Conservation (phyloP, 35 echinoderm and acorn worm species). For the Eucidaris tribuloides region DNA sequence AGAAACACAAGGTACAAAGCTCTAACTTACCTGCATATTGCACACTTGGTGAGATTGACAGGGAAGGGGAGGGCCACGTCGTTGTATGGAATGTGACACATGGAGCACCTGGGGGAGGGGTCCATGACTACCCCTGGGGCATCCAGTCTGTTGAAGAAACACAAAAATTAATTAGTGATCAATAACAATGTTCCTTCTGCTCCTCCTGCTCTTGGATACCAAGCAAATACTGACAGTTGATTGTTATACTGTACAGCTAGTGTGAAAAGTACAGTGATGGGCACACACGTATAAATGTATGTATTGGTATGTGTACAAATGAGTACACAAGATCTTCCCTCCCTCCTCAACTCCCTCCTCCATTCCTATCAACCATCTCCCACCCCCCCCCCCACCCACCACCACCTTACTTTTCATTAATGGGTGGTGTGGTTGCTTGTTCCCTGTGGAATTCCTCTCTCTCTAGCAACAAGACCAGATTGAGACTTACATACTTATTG, state of each 20-base stretch:
- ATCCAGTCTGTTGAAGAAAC: constrained; percentile 16
- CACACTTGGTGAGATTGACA: constrained; percentile 68
- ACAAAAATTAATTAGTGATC: not conserved
- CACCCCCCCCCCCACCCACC: no score
- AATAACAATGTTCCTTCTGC: no score
- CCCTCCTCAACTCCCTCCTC: no score
- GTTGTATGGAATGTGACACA: constrained; percentile 96
- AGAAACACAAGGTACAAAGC: not conserved
- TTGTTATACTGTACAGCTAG: no score
- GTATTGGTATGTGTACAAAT: no score
- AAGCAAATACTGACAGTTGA: no score
- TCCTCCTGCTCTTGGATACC: no score
- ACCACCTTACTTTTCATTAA: constrained; percentile 46
- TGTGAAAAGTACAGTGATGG: no score
- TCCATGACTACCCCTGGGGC: constrained; percentile 2
- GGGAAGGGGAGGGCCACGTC: constrained; percentile 90
- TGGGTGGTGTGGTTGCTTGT: constrained; percentile 53
- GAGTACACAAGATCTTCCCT: no score
- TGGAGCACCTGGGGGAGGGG: constrained; percentile 46
- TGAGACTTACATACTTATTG: no score
- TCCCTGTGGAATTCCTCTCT: constrained; percentile 82
- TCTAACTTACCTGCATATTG: constrained; percentile 73
- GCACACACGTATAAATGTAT: no score
- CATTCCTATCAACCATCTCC: no score
- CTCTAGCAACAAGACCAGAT: constrained; percentile 71